A percentile compares a stretch with the other conserved stretches of the same genome.
phyloP scores from a whole-genome alignment of 2,113 vertebrate species.

The Phyllostomus discolor region DNA sequence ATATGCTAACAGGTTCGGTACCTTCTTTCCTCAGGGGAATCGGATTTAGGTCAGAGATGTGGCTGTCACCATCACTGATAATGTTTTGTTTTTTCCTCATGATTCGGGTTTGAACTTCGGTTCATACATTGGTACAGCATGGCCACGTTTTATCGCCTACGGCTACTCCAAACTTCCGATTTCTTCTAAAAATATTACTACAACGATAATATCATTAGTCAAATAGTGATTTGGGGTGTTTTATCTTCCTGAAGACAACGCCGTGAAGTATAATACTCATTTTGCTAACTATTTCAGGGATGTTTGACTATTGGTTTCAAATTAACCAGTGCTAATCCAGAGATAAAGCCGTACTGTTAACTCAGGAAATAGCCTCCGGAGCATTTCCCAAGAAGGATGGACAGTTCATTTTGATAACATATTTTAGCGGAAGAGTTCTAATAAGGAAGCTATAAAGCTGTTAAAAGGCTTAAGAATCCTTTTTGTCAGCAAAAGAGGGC shows the following conservation, averaged over 20 bases:
- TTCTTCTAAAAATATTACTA: constrained; percentile 33
- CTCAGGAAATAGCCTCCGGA: constrained; percentile 6
- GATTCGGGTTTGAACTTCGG: constrained; percentile 16
- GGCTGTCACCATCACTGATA: background rate
- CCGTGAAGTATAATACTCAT: background rate
- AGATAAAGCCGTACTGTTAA: background rate
- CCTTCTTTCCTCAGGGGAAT: background rate
- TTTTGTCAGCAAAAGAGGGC: constrained; percentile 20
- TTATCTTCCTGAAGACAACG: background rate
- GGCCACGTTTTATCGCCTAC: background rate
- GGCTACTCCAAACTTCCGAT: background rate
- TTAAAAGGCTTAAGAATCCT: constrained; percentile 4
- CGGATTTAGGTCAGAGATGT: background rate
- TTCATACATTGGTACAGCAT: background rate
- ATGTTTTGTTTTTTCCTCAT: background rate
- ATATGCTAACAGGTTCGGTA: background rate
- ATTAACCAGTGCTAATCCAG: background rate
- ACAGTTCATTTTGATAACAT: constrained; percentile 13
- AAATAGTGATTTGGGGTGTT: background rate
- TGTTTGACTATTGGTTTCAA: constrained; percentile 16
- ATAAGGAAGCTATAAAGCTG: constrained; percentile 14
- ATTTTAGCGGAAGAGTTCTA: background rate
- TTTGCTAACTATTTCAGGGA: constrained; percentile 26
- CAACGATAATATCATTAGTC: background rate
- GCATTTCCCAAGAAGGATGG: background rate